Evolutionary conservation across 1,140 invertebrate species (phyloP), one percentile per base, ranked within the genome.

Genomic region (Maniola jurtina): DNA sequence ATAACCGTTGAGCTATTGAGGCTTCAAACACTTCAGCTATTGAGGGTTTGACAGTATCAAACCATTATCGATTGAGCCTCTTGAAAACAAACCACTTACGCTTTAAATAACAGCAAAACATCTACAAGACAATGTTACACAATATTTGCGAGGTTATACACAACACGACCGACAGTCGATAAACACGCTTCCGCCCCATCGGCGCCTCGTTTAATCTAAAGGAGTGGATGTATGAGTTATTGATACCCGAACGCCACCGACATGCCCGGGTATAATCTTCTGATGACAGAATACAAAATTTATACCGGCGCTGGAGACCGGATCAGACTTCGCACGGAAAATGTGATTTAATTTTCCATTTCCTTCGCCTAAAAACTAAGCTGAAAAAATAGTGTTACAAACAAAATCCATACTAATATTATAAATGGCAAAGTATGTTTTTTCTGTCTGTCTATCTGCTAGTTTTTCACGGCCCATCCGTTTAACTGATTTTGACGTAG

Each of bases 191-290:
- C 60, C 60, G 60, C 36, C 60, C 60, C 47, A 54, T 52, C 60
- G 60, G 60, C 60, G 60, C 60, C 60, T 25, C 60, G 34, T 62
- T 62, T 62, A 52, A 62, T 62, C 60, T 62, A 16, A 54, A 62
- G 54, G 54, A 55, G 54, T 55, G 54, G 25, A 54, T 62, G 9
- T 48, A 15, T 42, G 35, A 59, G 40, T 59, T 59, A 45, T 59
- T 59, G 61, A 50, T 64, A 34, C 55, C 35, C 25, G 42, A n/a
- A 13, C 25, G 25, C 9, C 25, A 25, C 42, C 42, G 38, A 38
- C 56, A 59, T 59, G 45, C 57, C 34, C 54, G 48, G 42, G 42
- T 25, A 11, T 55, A 55, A 55, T 55, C 54, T 55, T n/a, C 34
- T 36, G 36, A 59, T 59, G 42, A 59, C 42, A 59, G 38, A 9